These are phyloP conservation scores for Halesus radiatus DNA, from an alignment of 1,140 invertebrate species.

Conservation along the genomic window DNA sequence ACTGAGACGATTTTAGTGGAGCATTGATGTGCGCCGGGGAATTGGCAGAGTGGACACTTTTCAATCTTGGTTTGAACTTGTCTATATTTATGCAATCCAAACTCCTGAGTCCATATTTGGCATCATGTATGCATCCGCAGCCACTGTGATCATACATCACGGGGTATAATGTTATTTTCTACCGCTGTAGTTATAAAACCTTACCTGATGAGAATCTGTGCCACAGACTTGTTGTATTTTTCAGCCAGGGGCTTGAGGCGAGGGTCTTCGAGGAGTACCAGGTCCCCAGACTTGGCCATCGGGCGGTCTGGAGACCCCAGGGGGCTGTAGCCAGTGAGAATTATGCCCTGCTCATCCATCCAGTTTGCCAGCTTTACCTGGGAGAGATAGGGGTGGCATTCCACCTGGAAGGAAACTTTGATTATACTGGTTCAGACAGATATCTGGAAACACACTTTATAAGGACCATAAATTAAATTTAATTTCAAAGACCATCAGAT, in stretches of 20 bases:
- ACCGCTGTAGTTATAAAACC: neutral
- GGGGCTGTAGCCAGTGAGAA: conserved; percentile 84
- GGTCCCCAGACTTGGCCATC: conserved; percentile 79
- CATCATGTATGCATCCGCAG: too few relatives aligned
- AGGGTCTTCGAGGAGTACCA: conserved; percentile 78
- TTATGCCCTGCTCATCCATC: conserved; percentile 76
- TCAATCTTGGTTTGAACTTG: too few relatives aligned
- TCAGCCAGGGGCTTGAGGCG: conserved; percentile 68
- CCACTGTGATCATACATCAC: too few relatives aligned
- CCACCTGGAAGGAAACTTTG: conserved; percentile 69
- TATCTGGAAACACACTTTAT: neutral
- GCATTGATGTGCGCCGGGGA: too few relatives aligned
- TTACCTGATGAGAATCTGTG: conserved; percentile 79
- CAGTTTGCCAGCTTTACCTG: conserved; percentile 79
- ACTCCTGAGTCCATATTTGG: too few relatives aligned
- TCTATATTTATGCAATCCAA: too few relatives aligned
- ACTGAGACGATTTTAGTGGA: too few relatives aligned
- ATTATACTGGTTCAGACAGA: neutral
- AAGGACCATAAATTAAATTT: too few relatives aligned
- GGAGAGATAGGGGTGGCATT: conserved; percentile 83
- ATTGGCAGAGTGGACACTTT: too few relatives aligned
- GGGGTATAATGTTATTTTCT: too few relatives aligned
- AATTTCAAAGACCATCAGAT: too few relatives aligned
- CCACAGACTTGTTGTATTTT: conserved; percentile 77
- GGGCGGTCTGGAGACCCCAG: conserved; percentile 79